Evolutionary conservation across 2,113 vertebrate genomes (phyloP), one percentile per base, ranked within the genome.

Genomic region (Eurypyga helias): DNA sequence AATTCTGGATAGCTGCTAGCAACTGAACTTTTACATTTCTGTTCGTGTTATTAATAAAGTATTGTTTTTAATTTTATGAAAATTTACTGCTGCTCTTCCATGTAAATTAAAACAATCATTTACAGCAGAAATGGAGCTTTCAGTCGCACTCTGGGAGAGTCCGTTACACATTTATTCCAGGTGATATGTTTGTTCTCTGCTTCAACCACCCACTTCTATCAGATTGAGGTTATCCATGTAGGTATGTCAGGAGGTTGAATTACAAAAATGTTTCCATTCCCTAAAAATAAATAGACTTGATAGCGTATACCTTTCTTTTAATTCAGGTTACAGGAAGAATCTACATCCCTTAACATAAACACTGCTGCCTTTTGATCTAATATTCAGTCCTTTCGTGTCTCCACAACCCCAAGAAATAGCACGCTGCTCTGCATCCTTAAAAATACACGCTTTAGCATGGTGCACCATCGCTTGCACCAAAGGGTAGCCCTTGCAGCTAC

Each of bases 21-120:
- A 92, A 97, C 54, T 73, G 96, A 98, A 87, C 98, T 71, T 97
- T 43, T 97, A 93, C 31, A 46, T 95, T 98, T 97, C 96, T 79
- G 91, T 96, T 97, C 84, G 0, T 94, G 89, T 97, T 97, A 95
- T 95, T 98, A 98, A 96, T 98, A 92, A 96, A 97, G 96, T 62
- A 93, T 96, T 97, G 71, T 98, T 98, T 98, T 97, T 98, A 98
- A 97, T 97, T 97, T 97, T 93, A 91, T 90, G 93, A 97, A 96
- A 92, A 94, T 97, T 97, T 96, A 88, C 76, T 95, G 72, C 89
- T 96, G 87, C 41, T 96, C 91, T 81, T 95, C 95, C 95, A 34
- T 95, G 88, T 96, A 96, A 97, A 97, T 98, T 95, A 95, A 97
- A 97, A 77, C 90, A 96, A 92, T 97, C 11, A 76, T 90, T 97